Base-by-base conservation (phyloP, 1,140 invertebrate species). In the Atta cephalotes region DNA sequence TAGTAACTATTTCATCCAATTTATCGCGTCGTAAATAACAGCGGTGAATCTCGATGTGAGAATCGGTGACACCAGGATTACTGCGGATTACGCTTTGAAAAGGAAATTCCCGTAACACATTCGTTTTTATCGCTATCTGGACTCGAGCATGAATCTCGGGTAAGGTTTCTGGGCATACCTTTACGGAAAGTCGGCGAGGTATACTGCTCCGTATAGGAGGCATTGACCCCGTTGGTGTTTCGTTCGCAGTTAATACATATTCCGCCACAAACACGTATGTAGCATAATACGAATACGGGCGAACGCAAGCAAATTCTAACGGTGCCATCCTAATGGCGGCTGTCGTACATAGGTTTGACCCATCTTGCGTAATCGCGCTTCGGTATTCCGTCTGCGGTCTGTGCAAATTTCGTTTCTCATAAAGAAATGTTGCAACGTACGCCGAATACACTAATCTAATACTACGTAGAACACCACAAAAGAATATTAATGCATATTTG, bases 21-120 rank as follows among this genome's bases (percentile, higher is more conserved):
- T 60, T 21, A 60, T 21, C 10, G 51, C 39, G 39, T 35, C 49
- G 56, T n/a, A 45, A 84, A 68, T 56, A 51, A 45, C 51, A 51
- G 28, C 45, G 72, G 16, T 45, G 10, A 16, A 68, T 76, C 35
- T 18, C 51, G 45, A 84, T 56, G 78, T 21, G 21, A n/a, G 77
- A 71, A 53, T 10, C 66, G 79, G 21, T 53, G 58, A 62, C 49
- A 25, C 10, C 39, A 18, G 74, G 18, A 78, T 39, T 63, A 62
- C 25, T 21, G 49, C 18, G 28, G 49, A 74, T 87, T 81, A 72
- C 85, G 76, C 81, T 91, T 94, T 93, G 94, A 95, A 95, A 94
- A 95, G 93, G 94, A 94, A 94, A 94, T 94, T 94, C 92, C 92
- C 92, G 94, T 95, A 93, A 94, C 93, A 94, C 93, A 94, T 94